Evolutionary conservation across 2,888 invertebrate genomes (phyloP).

Genomic region (Drosophila eohydei): DNA sequence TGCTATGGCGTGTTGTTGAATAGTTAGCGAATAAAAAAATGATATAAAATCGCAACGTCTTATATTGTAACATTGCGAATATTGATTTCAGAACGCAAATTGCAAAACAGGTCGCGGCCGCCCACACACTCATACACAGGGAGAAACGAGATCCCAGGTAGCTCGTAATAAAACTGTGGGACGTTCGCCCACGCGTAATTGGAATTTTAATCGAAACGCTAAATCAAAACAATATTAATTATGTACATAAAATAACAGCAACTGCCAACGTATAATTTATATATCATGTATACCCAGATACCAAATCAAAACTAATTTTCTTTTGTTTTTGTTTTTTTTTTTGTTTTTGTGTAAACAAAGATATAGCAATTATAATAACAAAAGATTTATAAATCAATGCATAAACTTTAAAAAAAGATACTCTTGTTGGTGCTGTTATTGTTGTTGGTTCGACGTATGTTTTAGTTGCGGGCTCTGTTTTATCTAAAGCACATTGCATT

Average conservation of each 20-base stretch:
- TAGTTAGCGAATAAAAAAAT: conserved; percentile 6
- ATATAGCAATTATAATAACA: conserved; percentile 30
- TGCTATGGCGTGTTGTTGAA: conserved; percentile 25
- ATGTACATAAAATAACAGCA: conserved; percentile 25
- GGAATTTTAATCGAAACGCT: conserved; percentile 45
- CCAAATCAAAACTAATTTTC: conserved; percentile 28
- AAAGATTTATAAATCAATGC: conserved; percentile 41
- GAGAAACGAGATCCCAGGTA: conserved; percentile 29
- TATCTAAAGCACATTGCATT: conserved; percentile 32
- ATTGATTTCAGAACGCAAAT: conserved; percentile 46
- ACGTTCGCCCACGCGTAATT: conserved; percentile 44
- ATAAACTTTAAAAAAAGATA: conserved; percentile 12
- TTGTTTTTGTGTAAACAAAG: conserved; percentile 33
- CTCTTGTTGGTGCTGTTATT: neutral
- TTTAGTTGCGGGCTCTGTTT: conserved; percentile 15
- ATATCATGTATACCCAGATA: conserved; percentile 10
- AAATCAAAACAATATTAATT: conserved; percentile 55
- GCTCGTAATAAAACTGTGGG: conserved; percentile 13
- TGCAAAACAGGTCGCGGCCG: conserved; percentile 43
- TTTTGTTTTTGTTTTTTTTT: neutral
- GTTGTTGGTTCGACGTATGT: neutral
- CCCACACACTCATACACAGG: conserved; percentile 30
- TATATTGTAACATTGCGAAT: conserved; percentile 40
- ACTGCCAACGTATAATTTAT: conserved; percentile 41
- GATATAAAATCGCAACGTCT: conserved; percentile 27